Evolutionary conservation across 2,113 vertebrate species (phyloP).

Genomic region (Ivindomyrus marchei): DNA sequence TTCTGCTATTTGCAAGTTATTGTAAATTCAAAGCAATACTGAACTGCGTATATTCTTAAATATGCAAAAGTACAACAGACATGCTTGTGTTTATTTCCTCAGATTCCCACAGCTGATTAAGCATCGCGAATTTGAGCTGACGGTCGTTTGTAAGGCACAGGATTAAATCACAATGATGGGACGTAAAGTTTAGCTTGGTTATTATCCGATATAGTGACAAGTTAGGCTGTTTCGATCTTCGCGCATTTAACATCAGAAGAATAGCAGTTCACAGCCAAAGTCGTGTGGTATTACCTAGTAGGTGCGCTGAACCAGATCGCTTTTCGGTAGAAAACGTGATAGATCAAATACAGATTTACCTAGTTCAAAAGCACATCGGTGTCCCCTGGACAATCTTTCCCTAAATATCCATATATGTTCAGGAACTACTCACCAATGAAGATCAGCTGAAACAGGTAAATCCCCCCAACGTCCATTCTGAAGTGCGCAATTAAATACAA

Average conservation of each 20-base stretch:
- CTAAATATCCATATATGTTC: not conserved
- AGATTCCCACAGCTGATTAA: not conserved
- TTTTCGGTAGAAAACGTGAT: not conserved
- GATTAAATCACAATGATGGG: not conserved
- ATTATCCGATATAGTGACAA: not conserved
- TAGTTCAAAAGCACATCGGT: not conserved
- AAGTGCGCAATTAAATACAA: conserved; percentile 17
- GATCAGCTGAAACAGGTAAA: conserved; percentile 57
- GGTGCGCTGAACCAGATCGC: not conserved
- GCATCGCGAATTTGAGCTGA: not conserved
- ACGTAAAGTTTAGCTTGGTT: not conserved
- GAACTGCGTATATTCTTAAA: not conserved
- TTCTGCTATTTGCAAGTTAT: not conserved
- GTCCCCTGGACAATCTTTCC: not conserved
- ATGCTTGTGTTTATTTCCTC: not conserved
- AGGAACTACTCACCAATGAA: conserved; percentile 54
- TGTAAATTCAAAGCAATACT: not conserved
- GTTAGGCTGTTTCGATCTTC: not conserved
- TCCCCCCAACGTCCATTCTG: conserved; percentile 61
- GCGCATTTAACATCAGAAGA: not conserved
- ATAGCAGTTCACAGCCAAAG: not conserved
- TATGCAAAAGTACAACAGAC: not conserved
- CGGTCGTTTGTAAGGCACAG: not conserved
- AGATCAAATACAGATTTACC: not conserved
- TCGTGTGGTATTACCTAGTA: not conserved